A percentile compares a stretch with the other conserved stretches of the same genome.
phyloP scores from a whole-genome alignment of 2,888 invertebrate species.

The Eristalis intricaria region DNA sequence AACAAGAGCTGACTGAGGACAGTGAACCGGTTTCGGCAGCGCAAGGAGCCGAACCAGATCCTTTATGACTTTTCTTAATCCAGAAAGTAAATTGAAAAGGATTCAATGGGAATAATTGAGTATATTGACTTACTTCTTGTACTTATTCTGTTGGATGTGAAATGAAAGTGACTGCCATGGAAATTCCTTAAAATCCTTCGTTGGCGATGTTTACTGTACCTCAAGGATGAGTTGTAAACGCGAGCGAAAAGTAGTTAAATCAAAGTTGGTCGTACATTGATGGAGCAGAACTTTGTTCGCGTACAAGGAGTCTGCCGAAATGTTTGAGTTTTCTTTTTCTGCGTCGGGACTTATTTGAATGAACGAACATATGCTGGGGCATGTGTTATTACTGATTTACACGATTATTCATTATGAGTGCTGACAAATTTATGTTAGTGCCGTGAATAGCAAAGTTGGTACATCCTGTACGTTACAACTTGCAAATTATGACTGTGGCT shows the following conservation, averaged over 20 bases:
- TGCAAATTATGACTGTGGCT: no score
- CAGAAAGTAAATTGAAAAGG: slow-evolving; percentile 42
- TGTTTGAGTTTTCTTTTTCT: not conserved
- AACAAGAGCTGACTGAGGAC: slow-evolving; percentile 6
- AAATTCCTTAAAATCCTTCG: not conserved
- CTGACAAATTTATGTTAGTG: no score
- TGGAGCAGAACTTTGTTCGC: not conserved
- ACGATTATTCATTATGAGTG: no score
- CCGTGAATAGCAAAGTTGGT: no score
- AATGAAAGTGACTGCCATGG: not conserved
- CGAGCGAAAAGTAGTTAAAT: not conserved
- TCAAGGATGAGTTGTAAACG: not conserved
- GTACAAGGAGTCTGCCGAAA: not conserved
- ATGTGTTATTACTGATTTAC: not conserved
- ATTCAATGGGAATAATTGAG: slow-evolving; percentile 33
- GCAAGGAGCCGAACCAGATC: slow-evolving; percentile 12
- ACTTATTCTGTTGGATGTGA: not conserved
- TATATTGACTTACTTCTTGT: slow-evolving; percentile 13
- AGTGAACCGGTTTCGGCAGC: not conserved
- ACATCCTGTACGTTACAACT: no score
- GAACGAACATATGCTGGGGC: not conserved
- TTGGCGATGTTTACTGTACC: not conserved
- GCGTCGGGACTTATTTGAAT: not conserved
- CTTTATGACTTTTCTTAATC: slow-evolving; percentile 42
- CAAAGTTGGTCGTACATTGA: not conserved